A percentile compares a stretch with the other conserved stretches of the same genome.
These are phyloP conservation scores for Oscheius sp. DNA, from an alignment of 2,888 invertebrate genomes.

Conservation along the genomic window DNA sequence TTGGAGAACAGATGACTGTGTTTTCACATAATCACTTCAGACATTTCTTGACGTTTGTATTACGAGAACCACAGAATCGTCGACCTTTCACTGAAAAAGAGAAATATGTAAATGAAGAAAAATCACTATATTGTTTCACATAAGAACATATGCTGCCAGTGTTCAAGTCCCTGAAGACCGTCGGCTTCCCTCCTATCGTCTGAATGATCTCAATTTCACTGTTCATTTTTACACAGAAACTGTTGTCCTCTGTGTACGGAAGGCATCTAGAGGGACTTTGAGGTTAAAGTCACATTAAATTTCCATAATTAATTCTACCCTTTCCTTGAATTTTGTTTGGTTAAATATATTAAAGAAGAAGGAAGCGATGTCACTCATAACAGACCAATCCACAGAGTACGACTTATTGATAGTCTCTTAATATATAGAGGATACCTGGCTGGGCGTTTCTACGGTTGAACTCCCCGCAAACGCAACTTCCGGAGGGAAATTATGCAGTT, in stretches of 20 bases:
- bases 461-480: conserved; percentile 15
- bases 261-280: conserved; percentile 1
- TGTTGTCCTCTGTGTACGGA: conserved; percentile 14
- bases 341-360: too few species aligned
- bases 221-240: conserved; percentile 7
- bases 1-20: conserved; percentile 11
- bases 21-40: conserved; percentile 19
- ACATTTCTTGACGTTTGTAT: conserved; percentile 17
- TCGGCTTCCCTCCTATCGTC: neutral
- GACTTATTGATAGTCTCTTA: too few species aligned
- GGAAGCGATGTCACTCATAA: too few species aligned
- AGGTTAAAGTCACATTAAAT: conserved; percentile 16
- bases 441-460: conserved; percentile 13
- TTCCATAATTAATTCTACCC: conserved; percentile 2
- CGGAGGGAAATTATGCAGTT: conserved; percentile 11
- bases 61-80: conserved; percentile 16
- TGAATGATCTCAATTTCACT: conserved; percentile 25
- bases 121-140: neutral
- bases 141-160: conserved; percentile 8
- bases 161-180: neutral
- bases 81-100: neutral
- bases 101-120: neutral
- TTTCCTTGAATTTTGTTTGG: conserved; percentile 11
- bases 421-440: too few species aligned
- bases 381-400: too few species aligned